These are phyloP conservation scores for Poeciliopsis prolifica DNA, from an alignment of 2,113 vertebrate species.

Conservation along the genomic window DNA sequence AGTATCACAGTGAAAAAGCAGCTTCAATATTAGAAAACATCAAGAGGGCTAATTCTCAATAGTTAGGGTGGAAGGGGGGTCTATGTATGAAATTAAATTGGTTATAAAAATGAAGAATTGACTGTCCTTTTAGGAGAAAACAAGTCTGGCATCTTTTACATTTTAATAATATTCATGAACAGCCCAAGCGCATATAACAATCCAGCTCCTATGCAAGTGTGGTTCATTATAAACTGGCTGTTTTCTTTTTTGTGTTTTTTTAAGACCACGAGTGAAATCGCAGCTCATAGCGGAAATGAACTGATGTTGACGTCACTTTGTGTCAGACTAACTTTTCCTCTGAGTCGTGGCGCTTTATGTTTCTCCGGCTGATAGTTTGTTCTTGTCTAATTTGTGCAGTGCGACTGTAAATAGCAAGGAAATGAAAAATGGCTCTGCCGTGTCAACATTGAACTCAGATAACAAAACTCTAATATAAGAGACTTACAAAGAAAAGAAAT, in stretches of 20 bases:
- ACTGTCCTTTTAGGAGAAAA: background rate
- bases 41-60: conserved; percentile 7
- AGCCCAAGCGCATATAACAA: conserved; percentile 44
- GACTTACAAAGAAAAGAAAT: background rate
- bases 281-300: conserved; percentile 53
- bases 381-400: background rate
- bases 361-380: conserved; percentile 7
- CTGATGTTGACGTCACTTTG: conserved; percentile 23
- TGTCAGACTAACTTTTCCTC: conserved; percentile 23
- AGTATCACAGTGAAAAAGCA: conserved; percentile 33
- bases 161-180: conserved; percentile 58
- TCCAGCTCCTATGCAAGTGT: conserved; percentile 34
- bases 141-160: background rate
- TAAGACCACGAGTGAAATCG: conserved; percentile 48
- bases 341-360: conserved; percentile 2
- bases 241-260: conserved; percentile 35
- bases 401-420: background rate
- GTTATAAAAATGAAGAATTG: conserved; percentile 3
- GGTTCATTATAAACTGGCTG: conserved; percentile 59
- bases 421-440: background rate
- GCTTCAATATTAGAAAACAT: conserved; percentile 6
- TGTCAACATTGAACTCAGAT: background rate
- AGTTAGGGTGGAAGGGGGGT: background rate
- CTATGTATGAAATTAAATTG: conserved; percentile 41
- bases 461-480: background rate